Base-by-base conservation (phyloP, 2,113 vertebrate genomes). In the Lophura nycthemera region DNA sequence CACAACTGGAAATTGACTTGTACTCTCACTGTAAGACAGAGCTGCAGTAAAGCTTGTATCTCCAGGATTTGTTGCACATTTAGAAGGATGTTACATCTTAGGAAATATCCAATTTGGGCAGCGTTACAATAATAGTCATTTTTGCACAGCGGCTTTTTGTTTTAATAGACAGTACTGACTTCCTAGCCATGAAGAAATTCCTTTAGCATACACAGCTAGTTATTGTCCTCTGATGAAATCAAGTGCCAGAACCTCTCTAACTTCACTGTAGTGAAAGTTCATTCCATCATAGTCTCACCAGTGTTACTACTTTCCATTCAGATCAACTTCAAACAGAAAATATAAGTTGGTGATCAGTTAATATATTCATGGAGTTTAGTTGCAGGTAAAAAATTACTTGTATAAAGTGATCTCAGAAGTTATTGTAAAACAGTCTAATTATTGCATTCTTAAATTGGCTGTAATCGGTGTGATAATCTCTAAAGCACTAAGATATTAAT, bases 381-480 rank as follows among this genome's bases (percentile, higher is more conserved):
- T 92, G 36, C 38, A 92, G 30, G 34, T 97, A 54, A 97, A 96
- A 96, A 95, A 97, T 93, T 91, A 64, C 70, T 94, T 93, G 9
- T 57, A 91, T 96, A 96, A 97, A 88, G 45, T 95, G 90, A 97
- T 73, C 84, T 96, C 87, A 76, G 42, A 74, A 59, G 17, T 56
- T 95, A 66, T 57, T 80, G 64, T 96, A 97, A 97, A 96, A 48
- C 29, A 82, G 43, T 83, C 34, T 94, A 95, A 96, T 97, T 97
- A 94, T 86, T 94, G 34, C 69, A 76, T 91, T 97, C 43, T 83
- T 93, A 92, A 88, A 94, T 57, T 96, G 65, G 83, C 54, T 92
- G 29, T 89, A 97, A 98, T 96, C 96, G 96, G 96, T 97, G 73
- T 74, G 93, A 93, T 72, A 94, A 94, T 96, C 78, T 96, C 65